phyloP scores from a whole-genome alignment of 2,888 invertebrate species.

The Diaphora mendica region DNA sequence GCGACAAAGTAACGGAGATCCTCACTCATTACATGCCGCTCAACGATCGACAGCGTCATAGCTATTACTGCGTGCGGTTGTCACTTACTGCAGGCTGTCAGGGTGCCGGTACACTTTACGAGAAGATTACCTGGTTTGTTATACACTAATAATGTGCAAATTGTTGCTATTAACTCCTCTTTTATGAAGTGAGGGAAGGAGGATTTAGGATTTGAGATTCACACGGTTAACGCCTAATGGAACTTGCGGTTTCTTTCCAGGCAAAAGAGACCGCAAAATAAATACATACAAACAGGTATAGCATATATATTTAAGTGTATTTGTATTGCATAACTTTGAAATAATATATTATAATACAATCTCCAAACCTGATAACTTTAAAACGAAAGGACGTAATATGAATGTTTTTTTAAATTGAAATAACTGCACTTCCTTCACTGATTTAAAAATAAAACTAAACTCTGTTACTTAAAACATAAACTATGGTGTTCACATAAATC shows the following conservation, averaged over 20 bases:
- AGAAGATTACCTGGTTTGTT: conserved; percentile 15
- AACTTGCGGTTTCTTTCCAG: neutral
- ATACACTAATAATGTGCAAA: conserved; percentile 13
- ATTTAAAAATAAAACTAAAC: too few relatives aligned
- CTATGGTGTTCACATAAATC: too few relatives aligned
- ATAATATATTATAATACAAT: too few relatives aligned
- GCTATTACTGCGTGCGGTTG: conserved; percentile 45
- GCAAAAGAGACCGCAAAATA: neutral
- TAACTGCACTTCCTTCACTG: too few relatives aligned
- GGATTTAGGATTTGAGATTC: neutral
- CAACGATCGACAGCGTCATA: conserved; percentile 51
- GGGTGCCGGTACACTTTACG: neutral
- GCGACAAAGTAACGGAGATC: conserved; percentile 63
- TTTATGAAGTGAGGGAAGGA: neutral
- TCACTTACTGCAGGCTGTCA: conserved; percentile 13
- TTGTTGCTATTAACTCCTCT: conserved; percentile 7
- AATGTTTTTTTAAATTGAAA: neutral
- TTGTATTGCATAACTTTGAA: too few relatives aligned
- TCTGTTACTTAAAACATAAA: too few relatives aligned
- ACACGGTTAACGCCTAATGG: neutral
- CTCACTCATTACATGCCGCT: conserved; percentile 56
- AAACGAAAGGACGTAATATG: neutral
- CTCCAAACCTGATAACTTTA: too few relatives aligned
- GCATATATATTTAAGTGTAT: too few relatives aligned
- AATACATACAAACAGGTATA: neutral